phyloP scores from a whole-genome alignment of 2,888 invertebrate species.

The Congeria kusceri region DNA sequence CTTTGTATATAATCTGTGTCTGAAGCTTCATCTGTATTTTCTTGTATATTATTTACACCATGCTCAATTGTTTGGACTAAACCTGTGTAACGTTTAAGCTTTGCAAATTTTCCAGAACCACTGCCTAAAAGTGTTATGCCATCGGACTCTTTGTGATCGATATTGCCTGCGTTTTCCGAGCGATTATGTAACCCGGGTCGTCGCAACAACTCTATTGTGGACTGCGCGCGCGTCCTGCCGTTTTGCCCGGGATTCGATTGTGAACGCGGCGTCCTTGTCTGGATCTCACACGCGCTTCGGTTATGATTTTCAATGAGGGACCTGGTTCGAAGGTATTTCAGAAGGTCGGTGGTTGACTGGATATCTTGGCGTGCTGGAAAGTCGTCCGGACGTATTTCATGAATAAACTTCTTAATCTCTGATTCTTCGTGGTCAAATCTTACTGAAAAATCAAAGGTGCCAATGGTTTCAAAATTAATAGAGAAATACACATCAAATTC shows the following conservation, averaged over 20 bases:
- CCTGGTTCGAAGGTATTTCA: not conserved
- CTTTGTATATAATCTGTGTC: too few species aligned
- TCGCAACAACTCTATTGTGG: too few species aligned
- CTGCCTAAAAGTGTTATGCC: not conserved
- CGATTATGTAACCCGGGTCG: too few species aligned
- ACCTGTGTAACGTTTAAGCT: too few species aligned
- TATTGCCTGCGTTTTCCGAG: not conserved
- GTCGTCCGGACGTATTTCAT: conserved; percentile 1
- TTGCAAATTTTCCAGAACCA: not conserved
- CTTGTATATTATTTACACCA: not conserved
- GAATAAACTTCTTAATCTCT: conserved; percentile 69
- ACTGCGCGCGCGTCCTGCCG: too few species aligned
- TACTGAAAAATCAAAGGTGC: conserved; percentile 57
- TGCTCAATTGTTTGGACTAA: not conserved
- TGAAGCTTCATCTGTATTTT: not conserved
- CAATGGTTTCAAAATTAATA: too few species aligned
- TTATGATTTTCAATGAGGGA: not conserved
- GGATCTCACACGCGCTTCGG: not conserved
- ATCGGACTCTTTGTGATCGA: not conserved
- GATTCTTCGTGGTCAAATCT: conserved; percentile 75
- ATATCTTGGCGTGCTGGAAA: not conserved
- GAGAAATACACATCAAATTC: too few species aligned
- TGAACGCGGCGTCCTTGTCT: not conserved
- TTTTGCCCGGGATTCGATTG: not conserved
- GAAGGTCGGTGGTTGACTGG: not conserved